Conservation (phyloP, 2,888 invertebrate genomes). For the Lycia hirtaria region DNA sequence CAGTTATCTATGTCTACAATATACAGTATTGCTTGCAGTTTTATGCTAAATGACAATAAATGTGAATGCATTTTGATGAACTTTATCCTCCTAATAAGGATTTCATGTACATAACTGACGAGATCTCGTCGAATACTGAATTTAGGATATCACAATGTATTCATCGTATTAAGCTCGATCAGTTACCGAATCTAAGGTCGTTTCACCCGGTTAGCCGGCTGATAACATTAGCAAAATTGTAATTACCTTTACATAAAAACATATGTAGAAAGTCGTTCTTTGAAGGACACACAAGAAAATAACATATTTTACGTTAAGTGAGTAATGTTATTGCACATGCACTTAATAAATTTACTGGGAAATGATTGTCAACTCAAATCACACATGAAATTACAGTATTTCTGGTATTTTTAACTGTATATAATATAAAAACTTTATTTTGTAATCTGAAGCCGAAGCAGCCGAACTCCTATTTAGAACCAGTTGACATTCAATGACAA, state of each 20-base stretch:
- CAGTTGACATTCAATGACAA: not conserved
- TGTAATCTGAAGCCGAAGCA: slow-evolving; percentile 1
- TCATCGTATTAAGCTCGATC: not conserved
- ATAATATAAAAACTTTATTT: not conserved
- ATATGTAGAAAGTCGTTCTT: slow-evolving; percentile 59
- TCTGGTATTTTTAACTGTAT: slow-evolving; percentile 13
- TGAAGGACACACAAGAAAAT: slow-evolving; percentile 44
- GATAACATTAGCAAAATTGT: slow-evolving; percentile 6
- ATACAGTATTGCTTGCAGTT: no score
- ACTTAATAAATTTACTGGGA: not conserved
- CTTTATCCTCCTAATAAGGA: no score
- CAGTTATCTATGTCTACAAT: no score
- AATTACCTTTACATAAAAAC: slow-evolving; percentile 75
- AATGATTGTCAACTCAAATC: slow-evolving; percentile 12
- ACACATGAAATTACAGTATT: slow-evolving; percentile 7
- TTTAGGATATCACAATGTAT: not conserved
- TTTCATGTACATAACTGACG: no score
- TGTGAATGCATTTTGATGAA: no score
- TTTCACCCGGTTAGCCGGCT: slow-evolving; percentile 20
- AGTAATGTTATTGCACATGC: slow-evolving; percentile 17
- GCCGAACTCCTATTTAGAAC: not conserved
- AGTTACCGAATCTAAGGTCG: not conserved
- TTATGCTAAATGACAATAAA: no score
- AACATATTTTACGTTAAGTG: slow-evolving; percentile 55
- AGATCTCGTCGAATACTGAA: no score